Conservation (phyloP, 2,888 invertebrate genomes). For the Cheilosia scutellata region DNA sequence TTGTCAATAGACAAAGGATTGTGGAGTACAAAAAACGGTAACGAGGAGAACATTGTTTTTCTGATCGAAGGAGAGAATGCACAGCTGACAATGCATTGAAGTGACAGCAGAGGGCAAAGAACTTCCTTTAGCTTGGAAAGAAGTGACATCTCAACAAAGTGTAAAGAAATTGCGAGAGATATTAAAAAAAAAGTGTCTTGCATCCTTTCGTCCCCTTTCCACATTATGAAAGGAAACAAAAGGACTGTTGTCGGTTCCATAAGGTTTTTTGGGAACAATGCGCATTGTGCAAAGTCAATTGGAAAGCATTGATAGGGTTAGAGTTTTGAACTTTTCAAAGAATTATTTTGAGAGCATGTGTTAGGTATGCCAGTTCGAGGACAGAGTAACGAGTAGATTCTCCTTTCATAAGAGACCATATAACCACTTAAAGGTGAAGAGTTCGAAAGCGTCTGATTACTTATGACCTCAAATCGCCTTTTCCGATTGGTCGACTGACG, state of each 20-base stretch:
- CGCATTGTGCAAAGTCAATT: slow-evolving; percentile 51
- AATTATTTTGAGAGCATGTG: neutral
- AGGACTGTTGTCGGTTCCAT: slow-evolving; percentile 26
- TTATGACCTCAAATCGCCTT: too few relatives aligned
- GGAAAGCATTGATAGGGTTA: slow-evolving; percentile 2
- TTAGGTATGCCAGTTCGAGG: neutral
- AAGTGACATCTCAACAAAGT: slow-evolving; percentile 42
- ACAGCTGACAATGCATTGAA: slow-evolving; percentile 51
- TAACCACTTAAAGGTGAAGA: neutral
- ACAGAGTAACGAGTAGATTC: neutral
- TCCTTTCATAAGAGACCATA: neutral
- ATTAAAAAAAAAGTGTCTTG: slow-evolving; percentile 37
- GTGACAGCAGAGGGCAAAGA: slow-evolving; percentile 50
- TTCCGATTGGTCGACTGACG: too few relatives aligned
- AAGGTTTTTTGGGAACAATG: slow-evolving; percentile 7
- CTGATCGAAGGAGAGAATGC: slow-evolving; percentile 44
- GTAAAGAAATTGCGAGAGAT: slow-evolving; percentile 40
- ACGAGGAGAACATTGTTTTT: slow-evolving; percentile 50
- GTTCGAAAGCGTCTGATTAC: neutral
- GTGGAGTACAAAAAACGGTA: slow-evolving; percentile 32
- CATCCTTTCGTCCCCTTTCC: neutral
- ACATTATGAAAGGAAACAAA: slow-evolving; percentile 37
- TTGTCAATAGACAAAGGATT: slow-evolving; percentile 64
- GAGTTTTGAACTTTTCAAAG: slow-evolving; percentile 15
- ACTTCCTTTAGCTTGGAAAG: slow-evolving; percentile 38